Conservation (phyloP, 2,113 vertebrate species). For the Sarotherodon lohbergeri region DNA sequence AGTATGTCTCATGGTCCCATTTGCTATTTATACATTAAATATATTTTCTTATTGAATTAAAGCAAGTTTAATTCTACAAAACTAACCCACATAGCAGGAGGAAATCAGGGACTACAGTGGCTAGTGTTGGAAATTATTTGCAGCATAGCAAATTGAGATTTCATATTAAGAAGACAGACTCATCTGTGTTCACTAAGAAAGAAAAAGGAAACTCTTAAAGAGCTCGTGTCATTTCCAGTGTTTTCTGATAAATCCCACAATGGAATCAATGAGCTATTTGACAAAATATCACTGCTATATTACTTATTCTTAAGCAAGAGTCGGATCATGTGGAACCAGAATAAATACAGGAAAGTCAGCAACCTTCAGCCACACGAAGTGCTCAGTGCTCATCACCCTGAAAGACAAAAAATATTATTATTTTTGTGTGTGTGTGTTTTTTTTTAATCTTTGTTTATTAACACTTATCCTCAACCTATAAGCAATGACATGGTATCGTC, state of each 20-base stretch:
- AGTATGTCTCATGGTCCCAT: neutral
- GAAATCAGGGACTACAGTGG: neutral
- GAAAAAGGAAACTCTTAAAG: neutral
- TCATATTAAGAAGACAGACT: neutral
- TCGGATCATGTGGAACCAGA: neutral
- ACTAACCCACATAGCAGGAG: neutral
- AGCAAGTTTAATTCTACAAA: neutral
- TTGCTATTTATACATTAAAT: neutral
- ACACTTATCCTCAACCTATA: neutral
- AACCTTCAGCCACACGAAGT: neutral
- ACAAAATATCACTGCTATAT: neutral
- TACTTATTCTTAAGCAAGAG: neutral
- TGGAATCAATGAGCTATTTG: slow-evolving; percentile 17
- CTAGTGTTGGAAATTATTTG: neutral
- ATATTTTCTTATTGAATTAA: neutral
- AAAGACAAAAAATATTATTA: slow-evolving; percentile 38
- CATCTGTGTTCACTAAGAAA: neutral
- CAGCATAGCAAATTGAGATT: neutral
- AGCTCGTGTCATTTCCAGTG: slow-evolving; percentile 30
- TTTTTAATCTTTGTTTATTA: neutral
- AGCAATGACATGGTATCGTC: neutral
- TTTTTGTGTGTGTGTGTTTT: neutral
- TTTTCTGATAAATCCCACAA: neutral
- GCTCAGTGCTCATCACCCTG: slow-evolving; percentile 46
- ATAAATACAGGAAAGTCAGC: neutral